Evolutionary conservation across 2,888 invertebrate species (phyloP).

Genomic region (Hyalella azteca): DNA sequence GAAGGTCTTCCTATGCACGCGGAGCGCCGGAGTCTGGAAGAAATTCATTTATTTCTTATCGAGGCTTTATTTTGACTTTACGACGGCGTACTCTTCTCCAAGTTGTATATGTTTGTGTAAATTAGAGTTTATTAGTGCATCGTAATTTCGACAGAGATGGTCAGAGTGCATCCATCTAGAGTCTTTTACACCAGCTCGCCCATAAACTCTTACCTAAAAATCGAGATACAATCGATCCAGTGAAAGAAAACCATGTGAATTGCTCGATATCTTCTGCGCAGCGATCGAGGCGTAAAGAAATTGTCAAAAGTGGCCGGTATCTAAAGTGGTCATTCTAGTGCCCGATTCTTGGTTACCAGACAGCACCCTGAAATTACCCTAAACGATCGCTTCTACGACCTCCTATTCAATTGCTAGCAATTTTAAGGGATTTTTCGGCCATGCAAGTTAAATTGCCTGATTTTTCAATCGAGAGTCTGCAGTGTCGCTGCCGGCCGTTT

Average conservation of each 20-base stretch:
- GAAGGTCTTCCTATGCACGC: too few relatives aligned
- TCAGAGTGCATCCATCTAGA: too few relatives aligned
- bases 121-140: too few relatives aligned
- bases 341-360: conserved; percentile 24
- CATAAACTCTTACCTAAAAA: conserved; percentile 1
- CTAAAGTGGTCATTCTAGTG: conserved; percentile 25
- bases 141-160: too few relatives aligned
- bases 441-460: background rate
- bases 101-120: too few relatives aligned
- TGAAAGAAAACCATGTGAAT: conserved; percentile 24
- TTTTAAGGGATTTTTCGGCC: conserved; percentile 16
- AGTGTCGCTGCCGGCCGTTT: too few relatives aligned
- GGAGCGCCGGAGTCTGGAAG: too few relatives aligned
- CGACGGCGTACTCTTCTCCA: too few relatives aligned
- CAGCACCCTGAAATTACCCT: conserved; percentile 24
- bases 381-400: conserved; percentile 21
- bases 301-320: conserved; percentile 31
- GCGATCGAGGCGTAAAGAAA: conserved; percentile 16
- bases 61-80: too few relatives aligned
- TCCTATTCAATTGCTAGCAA: conserved; percentile 25
- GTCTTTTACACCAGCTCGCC: too few relatives aligned
- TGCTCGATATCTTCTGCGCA: conserved; percentile 16
- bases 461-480: background rate
- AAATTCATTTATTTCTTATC: too few relatives aligned
- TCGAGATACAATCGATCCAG: conserved; percentile 7